Conservation (phyloP, 2,888 invertebrate genomes). For the Eulithis testata region DNA sequence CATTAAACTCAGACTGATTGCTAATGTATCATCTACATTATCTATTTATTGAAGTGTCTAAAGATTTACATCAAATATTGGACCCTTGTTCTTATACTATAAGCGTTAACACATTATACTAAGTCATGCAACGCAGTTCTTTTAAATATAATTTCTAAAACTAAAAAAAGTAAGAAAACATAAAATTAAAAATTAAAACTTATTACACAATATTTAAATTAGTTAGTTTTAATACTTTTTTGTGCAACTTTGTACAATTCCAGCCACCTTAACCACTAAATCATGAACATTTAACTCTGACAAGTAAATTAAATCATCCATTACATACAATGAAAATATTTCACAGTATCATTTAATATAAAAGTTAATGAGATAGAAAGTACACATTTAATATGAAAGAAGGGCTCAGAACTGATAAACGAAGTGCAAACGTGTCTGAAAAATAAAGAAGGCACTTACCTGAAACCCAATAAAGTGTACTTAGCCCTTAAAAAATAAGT, state of each 20-base stretch:
- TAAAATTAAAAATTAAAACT: too few relatives aligned
- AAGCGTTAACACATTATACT: too few relatives aligned
- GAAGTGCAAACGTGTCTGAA: conserved; percentile 58
- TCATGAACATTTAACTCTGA: conserved; percentile 17
- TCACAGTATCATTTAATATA: conserved; percentile 27
- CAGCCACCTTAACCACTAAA: conserved; percentile 11
- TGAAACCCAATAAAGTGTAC: conserved; percentile 63
- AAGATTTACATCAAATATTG: too few relatives aligned
- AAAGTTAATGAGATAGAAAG: conserved; percentile 35
- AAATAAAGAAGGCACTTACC: conserved; percentile 64
- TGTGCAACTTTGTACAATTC: neutral
- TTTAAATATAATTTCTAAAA: too few relatives aligned
- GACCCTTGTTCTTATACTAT: too few relatives aligned
- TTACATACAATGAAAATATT: conserved; percentile 29
- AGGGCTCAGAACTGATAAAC: conserved; percentile 43
- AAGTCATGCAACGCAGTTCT: too few relatives aligned
- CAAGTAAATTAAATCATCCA: conserved; percentile 30
- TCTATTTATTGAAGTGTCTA: too few relatives aligned
- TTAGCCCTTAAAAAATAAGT: conserved; percentile 49
- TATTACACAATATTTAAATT: neutral
- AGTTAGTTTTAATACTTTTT: neutral
- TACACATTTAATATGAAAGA: conserved; percentile 32
- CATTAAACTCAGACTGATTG: too few relatives aligned
- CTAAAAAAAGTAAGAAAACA: too few relatives aligned
- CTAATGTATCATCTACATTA: too few relatives aligned